These are phyloP conservation scores for Cyprinodon variegatus DNA, from an alignment of 2,113 vertebrate genomes.

Conservation along the genomic window DNA sequence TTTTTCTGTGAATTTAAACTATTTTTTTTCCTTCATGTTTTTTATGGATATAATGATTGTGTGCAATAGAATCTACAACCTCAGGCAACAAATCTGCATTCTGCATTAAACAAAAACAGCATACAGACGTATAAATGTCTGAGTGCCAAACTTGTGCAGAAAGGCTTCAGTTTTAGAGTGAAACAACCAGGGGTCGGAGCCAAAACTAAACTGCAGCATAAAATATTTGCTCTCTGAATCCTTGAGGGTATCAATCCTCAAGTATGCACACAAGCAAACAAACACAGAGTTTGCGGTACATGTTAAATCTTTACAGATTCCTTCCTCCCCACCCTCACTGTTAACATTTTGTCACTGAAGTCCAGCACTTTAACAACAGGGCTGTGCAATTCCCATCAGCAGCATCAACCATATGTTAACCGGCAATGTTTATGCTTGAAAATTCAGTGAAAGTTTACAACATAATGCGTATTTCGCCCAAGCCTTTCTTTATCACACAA, in stretches of 20 bases:
- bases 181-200: constrained; percentile 20
- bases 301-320: constrained; percentile 18
- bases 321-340: constrained; percentile 19
- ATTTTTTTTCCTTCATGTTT: constrained; percentile 18
- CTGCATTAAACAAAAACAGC: constrained; percentile 34
- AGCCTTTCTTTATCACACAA: constrained; percentile 28
- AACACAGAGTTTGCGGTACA: constrained; percentile 30
- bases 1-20: constrained; percentile 6
- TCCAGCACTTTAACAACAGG: constrained; percentile 55
- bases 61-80: constrained; percentile 31
- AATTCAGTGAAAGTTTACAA: constrained; percentile 55
- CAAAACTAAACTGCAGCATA: constrained; percentile 5
- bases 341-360: constrained; percentile 66
- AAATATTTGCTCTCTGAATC: constrained; percentile 43
- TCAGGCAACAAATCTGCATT: constrained; percentile 31
- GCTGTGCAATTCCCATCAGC: constrained; percentile 66
- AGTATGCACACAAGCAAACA: constrained; percentile 4
- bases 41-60: constrained; percentile 30
- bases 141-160: constrained; percentile 21
- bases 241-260: background rate
- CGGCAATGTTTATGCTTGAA: constrained; percentile 40
- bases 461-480: constrained; percentile 30
- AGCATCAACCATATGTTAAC: constrained; percentile 32
- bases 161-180: constrained; percentile 13
- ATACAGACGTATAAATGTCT: constrained; percentile 45